Evolutionary conservation across 2,113 vertebrate genomes (phyloP).

Genomic region (Pangasianodon hypophthalmus): DNA sequence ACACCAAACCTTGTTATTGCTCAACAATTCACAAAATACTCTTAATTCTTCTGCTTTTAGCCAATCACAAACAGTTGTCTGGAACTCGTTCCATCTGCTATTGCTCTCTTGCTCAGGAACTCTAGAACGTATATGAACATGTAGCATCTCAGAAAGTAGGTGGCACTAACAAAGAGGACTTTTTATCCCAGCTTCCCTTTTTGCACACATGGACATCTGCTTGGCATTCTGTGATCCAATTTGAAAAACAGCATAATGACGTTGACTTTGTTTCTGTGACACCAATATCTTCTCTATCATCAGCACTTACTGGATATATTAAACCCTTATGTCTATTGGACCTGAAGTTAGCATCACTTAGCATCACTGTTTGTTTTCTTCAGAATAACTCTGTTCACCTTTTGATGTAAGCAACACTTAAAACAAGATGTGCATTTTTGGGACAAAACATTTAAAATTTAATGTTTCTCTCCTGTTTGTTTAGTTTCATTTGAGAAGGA

Average conservation of each 20-base stretch:
- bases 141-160: conserved; percentile 35
- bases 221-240: conserved; percentile 23
- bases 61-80: conserved; percentile 36
- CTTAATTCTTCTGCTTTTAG: conserved; percentile 18
- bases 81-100: conserved; percentile 40
- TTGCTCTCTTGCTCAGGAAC: conserved; percentile 54
- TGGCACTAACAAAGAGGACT: conserved; percentile 27
- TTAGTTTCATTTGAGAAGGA: background rate
- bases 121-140: conserved; percentile 40
- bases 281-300: conserved; percentile 21
- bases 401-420: conserved; percentile 58
- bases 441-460: conserved; percentile 57
- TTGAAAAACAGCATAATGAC: conserved; percentile 19
- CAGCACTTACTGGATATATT: conserved; percentile 48
- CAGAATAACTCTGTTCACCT: conserved; percentile 52
- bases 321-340: conserved; percentile 24
- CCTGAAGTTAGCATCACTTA: conserved; percentile 44
- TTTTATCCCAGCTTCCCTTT: conserved; percentile 43
- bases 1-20: background rate
- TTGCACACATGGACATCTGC: conserved; percentile 28
- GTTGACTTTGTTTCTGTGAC: conserved; percentile 1
- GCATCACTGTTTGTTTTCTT: conserved; percentile 47
- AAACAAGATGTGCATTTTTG: conserved; percentile 44
- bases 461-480: conserved; percentile 54
- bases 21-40: background rate